Conservation (phyloP, 2,888 invertebrate genomes). For the Dasypolia templi region DNA sequence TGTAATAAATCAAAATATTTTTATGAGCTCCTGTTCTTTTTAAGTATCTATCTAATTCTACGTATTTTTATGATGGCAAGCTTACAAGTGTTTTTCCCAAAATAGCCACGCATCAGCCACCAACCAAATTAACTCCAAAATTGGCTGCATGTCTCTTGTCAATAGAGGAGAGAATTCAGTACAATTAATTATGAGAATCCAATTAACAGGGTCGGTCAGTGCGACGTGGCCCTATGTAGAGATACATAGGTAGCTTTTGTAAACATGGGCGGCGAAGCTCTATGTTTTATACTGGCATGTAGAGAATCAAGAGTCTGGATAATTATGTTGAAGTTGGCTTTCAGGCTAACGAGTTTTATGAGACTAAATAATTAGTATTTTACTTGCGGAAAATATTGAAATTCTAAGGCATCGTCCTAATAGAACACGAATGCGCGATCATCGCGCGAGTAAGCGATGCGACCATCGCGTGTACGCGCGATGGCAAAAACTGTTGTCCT, state of each 20-base stretch:
- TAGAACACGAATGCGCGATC: too few species aligned
- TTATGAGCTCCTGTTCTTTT: background rate
- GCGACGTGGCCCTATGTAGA: slow-evolving; percentile 25
- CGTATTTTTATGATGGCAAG: background rate
- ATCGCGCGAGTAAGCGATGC: too few species aligned
- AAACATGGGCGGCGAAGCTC: slow-evolving; percentile 17
- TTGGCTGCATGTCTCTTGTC: slow-evolving; percentile 22
- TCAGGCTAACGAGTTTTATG: background rate
- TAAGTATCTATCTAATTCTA: background rate
- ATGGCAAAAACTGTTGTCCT: too few species aligned
- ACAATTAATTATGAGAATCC: slow-evolving; percentile 60
- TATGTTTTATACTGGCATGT: background rate
- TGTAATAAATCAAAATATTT: background rate
- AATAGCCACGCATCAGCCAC: background rate
- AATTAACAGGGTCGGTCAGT: slow-evolving; percentile 58
- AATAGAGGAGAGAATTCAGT: slow-evolving; percentile 21
- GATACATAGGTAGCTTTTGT: slow-evolving; percentile 20
- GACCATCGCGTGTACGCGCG: too few species aligned
- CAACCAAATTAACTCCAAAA: slow-evolving; percentile 29
- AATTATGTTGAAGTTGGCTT: background rate
- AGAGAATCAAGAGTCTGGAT: background rate
- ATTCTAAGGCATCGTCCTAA: too few species aligned
- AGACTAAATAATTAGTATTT: background rate
- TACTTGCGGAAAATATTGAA: too few species aligned
- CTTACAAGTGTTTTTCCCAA: background rate